phyloP scores from a whole-genome alignment of 2,113 vertebrate genomes.

The Triplophysa siluroides region DNA sequence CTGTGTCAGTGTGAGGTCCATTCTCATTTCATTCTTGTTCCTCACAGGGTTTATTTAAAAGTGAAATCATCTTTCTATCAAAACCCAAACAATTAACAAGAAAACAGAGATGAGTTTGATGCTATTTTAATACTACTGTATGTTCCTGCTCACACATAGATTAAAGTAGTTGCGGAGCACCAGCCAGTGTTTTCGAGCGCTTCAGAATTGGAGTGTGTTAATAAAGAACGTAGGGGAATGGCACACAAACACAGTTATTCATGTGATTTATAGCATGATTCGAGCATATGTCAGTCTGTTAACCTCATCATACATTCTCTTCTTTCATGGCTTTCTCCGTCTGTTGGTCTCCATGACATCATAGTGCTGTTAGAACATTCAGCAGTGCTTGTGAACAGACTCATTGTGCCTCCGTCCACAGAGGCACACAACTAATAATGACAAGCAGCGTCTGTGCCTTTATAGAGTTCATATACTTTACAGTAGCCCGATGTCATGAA shows the following conservation, averaged over 20 bases:
- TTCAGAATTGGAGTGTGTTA: too few species aligned
- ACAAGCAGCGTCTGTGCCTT: neutral
- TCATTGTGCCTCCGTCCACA: neutral
- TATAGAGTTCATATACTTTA: slow-evolving; percentile 30
- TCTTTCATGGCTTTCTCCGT: neutral
- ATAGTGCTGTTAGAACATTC: slow-evolving; percentile 31
- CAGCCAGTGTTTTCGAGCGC: too few species aligned
- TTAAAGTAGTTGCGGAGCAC: too few species aligned
- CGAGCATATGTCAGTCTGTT: slow-evolving; percentile 3
- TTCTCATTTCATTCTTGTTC: too few species aligned
- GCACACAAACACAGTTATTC: neutral
- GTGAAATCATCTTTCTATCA: too few species aligned
- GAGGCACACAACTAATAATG: slow-evolving; percentile 27
- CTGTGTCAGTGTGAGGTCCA: too few species aligned
- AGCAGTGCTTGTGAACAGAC: slow-evolving; percentile 34
- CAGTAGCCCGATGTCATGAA: slow-evolving; percentile 15
- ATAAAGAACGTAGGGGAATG: neutral
- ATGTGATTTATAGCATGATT: neutral
- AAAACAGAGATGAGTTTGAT: too few species aligned
- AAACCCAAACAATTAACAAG: too few species aligned
- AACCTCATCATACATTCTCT: slow-evolving; percentile 10
- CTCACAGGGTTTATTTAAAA: too few species aligned
- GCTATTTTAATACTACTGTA: too few species aligned
- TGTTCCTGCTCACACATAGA: too few species aligned
- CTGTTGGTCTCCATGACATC: slow-evolving; percentile 6